Base-by-base conservation (phyloP, 1,140 invertebrate genomes). In the Pseudoatta argentina region DNA sequence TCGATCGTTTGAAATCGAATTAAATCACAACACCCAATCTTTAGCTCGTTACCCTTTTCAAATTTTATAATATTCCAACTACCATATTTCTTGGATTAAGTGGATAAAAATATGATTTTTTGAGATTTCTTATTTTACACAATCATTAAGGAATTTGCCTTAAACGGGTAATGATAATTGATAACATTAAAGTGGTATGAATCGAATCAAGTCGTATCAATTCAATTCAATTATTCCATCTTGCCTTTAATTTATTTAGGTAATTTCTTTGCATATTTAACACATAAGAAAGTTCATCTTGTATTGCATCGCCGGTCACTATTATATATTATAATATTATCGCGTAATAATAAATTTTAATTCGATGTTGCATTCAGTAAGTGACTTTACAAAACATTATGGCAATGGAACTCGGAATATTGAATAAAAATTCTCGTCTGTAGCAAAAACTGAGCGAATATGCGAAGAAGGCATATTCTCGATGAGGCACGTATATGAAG, bases 1-100 rank as follows among this genome's bases (percentile, higher is more conserved):
- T 53, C 72, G 73, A 14, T 67, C 5, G 48, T 34, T 44, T n/a
- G 73, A 51, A 86, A 90, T 77, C 79, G 61, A 90, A 88, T 91
- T 90, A 86, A 66, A 73, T 6, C 39, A 5, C 61, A 39, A 61
- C 14, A 66, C 10, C 44, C 14, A 59, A 12, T 71, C n/a, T 5
- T 67, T 14, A 0, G 30, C 8, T n/a, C 63, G 24, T 18, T 24
- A 27, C 55, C 48, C 55, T 34, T 81, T 81, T 81, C 64, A 57
- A 7, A 73, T 72, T 59, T 82, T 44, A 27, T n/a, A 34, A 48
- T 30, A 83, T 16, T 57, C 55, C 6, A 61, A 18, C 27, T 21
- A 18, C 24, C 34, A 18, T n/a, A 21, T 34, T 30, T 16, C 39
- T 21, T 18, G 24, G 18, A 5, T 18, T 18, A 53, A 24, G 21